phyloP scores from a whole-genome alignment of 2,797 vertebrate genomes.

The Lagothrix lagotricha region DNA sequence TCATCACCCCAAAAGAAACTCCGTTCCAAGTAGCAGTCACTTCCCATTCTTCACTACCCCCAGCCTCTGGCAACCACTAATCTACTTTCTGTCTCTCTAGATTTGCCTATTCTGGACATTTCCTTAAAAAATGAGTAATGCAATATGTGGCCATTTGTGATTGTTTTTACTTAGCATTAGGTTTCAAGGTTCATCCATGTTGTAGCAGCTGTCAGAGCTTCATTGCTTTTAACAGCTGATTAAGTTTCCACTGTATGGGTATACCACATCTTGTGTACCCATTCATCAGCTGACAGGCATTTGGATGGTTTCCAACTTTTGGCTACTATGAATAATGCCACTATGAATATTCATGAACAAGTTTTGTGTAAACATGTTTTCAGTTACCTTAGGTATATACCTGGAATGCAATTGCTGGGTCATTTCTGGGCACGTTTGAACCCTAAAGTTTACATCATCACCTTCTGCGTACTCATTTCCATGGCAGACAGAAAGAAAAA shows the following conservation, averaged over 20 bases:
- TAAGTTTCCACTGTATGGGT: not conserved
- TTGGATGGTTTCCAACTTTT: not conserved
- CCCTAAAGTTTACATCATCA: not conserved
- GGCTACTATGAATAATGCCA: not conserved
- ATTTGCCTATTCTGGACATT: not conserved
- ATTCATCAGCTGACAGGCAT: not conserved
- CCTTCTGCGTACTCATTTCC: not conserved
- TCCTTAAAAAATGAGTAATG: not conserved
- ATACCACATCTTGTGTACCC: not conserved
- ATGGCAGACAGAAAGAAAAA: not conserved
- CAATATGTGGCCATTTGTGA: not conserved
- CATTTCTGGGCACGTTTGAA: not conserved
- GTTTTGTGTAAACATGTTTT: not conserved
- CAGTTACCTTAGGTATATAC: not conserved
- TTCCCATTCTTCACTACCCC: not conserved
- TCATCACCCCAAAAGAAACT: not conserved
- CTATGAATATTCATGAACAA: not conserved
- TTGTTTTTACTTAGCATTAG: not conserved
- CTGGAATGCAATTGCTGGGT: not conserved
- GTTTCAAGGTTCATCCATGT: not conserved
- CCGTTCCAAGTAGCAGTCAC: not conserved
- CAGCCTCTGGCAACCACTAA: not conserved
- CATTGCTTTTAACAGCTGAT: not conserved
- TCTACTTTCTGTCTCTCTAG: not conserved
- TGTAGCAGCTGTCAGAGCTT: not conserved